phyloP scores from a whole-genome alignment of 2,888 invertebrate species.

The Tenthredo scrophulariae region DNA sequence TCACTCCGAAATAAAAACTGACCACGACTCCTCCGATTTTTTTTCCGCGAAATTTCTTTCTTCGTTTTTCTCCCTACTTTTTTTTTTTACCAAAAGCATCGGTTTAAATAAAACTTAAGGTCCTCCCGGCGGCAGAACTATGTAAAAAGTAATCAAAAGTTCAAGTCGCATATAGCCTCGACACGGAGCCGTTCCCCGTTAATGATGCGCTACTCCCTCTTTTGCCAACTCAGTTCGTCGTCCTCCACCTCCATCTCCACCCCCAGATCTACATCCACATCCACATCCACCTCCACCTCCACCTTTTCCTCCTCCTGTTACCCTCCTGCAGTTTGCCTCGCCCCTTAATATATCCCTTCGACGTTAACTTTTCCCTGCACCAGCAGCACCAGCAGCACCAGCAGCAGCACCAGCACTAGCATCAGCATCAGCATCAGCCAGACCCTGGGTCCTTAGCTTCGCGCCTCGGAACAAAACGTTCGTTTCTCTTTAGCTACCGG shows the following conservation, averaged over 20 bases:
- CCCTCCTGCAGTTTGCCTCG: neutral
- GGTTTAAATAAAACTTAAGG: conserved; percentile 1
- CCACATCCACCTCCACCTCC: conserved; percentile 60
- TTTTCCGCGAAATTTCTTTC: neutral
- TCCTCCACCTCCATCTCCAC: neutral
- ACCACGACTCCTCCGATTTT: no score
- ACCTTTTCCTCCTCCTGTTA: conserved; percentile 51
- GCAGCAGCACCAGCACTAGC: neutral
- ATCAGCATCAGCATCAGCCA: neutral
- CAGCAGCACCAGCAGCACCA: neutral
- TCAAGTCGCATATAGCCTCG: conserved; percentile 24
- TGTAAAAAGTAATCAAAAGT: conserved; percentile 43
- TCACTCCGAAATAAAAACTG: no score
- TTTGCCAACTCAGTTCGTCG: conserved; percentile 4
- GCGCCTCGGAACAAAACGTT: conserved; percentile 51
- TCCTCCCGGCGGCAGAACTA: neutral
- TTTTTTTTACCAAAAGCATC: neutral
- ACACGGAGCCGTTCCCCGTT: conserved; percentile 36
- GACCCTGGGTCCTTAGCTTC: conserved; percentile 45
- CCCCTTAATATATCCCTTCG: conserved; percentile 75
- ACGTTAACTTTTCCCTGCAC: conserved; percentile 72
- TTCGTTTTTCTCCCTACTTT: neutral
- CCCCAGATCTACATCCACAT: conserved; percentile 45
- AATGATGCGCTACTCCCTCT: conserved; percentile 38
- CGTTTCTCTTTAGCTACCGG: conserved; percentile 18